Evolutionary conservation across 2,888 invertebrate species (phyloP).

Genomic region (Sympetrum striolatum): DNA sequence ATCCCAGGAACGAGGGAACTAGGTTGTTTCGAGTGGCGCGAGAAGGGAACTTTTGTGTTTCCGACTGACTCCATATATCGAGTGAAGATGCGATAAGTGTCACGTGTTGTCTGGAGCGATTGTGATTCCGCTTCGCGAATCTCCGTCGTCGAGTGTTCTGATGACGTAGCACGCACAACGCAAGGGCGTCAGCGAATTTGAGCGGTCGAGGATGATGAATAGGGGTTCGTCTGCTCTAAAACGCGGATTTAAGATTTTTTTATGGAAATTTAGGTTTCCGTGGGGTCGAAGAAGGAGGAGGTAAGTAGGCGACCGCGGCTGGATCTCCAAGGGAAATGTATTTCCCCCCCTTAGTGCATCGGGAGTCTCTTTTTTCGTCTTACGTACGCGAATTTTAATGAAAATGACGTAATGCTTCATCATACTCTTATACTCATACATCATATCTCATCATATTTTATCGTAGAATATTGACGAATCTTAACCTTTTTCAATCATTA

Average conservation of each 20-base stretch:
- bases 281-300: not conserved
- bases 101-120: not conserved
- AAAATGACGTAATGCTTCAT: too few relatives aligned
- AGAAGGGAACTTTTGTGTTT: not conserved
- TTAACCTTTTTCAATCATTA: too few relatives aligned
- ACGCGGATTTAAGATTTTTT: not conserved
- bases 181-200: not conserved
- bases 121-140: not conserved
- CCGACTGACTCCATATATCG: not conserved
- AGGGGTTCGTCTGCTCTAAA: not conserved
- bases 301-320: not conserved
- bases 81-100: conserved; percentile 38
- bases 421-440: too few relatives aligned
- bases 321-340: not conserved
- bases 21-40: not conserved
- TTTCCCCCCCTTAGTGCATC: too few relatives aligned
- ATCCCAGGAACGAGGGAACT: not conserved
- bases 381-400: too few relatives aligned
- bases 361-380: too few relatives aligned
- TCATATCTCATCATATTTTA: too few relatives aligned
- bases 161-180: not conserved
- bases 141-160: not conserved
- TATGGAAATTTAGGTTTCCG: not conserved
- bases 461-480: too few relatives aligned
- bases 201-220: not conserved